These are phyloP conservation scores for Porites lobata DNA, from an alignment of 92 coral and sea anemone species.

Conservation along the genomic window DNA sequence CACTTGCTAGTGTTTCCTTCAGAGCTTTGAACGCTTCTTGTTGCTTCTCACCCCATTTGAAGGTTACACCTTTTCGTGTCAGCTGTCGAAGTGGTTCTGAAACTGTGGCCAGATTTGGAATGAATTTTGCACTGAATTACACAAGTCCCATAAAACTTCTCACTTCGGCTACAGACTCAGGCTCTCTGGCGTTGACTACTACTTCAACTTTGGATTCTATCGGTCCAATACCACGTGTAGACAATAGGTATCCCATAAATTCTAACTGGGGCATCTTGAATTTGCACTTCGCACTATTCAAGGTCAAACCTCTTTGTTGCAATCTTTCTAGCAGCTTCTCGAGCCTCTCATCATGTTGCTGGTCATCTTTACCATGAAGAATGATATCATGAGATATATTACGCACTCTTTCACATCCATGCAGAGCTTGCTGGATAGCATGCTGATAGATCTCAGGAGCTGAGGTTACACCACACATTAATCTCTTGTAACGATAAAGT, in stretches of 20 bases:
- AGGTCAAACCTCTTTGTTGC: slow-evolving; percentile 48
- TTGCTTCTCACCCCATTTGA: slow-evolving; percentile 49
- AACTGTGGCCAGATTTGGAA: slow-evolving; percentile 62
- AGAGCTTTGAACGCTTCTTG: slow-evolving; percentile 46
- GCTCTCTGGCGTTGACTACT: slow-evolving; percentile 37
- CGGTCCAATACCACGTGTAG: slow-evolving; percentile 44
- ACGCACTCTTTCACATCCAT: too few species aligned
- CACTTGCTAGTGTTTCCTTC: slow-evolving; percentile 43
- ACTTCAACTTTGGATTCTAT: slow-evolving; percentile 39
- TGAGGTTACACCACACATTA: too few species aligned
- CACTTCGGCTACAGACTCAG: slow-evolving; percentile 44
- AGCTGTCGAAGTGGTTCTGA: slow-evolving; percentile 66
- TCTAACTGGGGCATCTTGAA: slow-evolving; percentile 29
- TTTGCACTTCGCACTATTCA: slow-evolving; percentile 45
- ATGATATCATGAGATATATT: slow-evolving; percentile 44
- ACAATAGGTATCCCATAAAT: slow-evolving; percentile 35
- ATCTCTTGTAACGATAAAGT: too few species aligned
- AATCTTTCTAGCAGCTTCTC: slow-evolving; percentile 23
- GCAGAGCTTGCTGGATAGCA: too few species aligned
- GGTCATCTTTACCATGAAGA: slow-evolving; percentile 16
- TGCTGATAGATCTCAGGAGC: too few species aligned
- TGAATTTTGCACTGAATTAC: slow-evolving; percentile 44
- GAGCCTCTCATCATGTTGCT: slow-evolving; percentile 48
- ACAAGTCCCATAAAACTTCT: slow-evolving; percentile 52
- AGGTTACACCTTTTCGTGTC: slow-evolving; percentile 36